Evolutionary conservation across 2,888 invertebrate species (phyloP).

Genomic region (Amorpha juglandis): DNA sequence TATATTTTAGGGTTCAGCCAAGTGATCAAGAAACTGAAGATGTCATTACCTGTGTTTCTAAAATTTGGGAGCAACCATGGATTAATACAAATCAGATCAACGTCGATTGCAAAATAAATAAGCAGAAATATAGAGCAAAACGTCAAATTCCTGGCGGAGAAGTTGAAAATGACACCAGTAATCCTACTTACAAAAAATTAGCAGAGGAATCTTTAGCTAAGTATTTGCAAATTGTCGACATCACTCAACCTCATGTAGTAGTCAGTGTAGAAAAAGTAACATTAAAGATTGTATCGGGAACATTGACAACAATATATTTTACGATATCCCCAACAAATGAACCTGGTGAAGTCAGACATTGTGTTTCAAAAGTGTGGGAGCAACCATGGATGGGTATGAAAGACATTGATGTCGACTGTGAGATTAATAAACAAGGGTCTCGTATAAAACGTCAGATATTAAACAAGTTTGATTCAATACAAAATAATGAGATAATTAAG

Average conservation of each 20-base stretch:
- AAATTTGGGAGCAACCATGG: slow-evolving; percentile 71
- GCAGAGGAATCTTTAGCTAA: slow-evolving; percentile 45
- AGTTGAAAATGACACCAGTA: slow-evolving; percentile 32
- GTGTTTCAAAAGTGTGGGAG: slow-evolving; percentile 39
- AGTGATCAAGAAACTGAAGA: slow-evolving; percentile 26
- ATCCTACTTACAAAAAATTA: slow-evolving; percentile 37
- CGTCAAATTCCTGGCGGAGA: background rate
- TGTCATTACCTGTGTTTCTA: background rate
- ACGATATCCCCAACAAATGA: slow-evolving; percentile 28
- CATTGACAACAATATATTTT: slow-evolving; percentile 39
- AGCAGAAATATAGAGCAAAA: background rate
- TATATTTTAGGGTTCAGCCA: background rate
- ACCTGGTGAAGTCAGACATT: slow-evolving; percentile 29
- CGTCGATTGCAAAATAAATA: slow-evolving; percentile 37
- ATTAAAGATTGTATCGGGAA: slow-evolving; percentile 43
- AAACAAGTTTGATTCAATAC: slow-evolving; percentile 1
- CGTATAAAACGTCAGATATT: slow-evolving; percentile 11
- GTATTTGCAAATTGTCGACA: slow-evolving; percentile 35
- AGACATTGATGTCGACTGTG: slow-evolving; percentile 39
- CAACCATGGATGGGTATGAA: slow-evolving; percentile 35
- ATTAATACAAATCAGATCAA: slow-evolving; percentile 59
- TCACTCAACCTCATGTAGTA: slow-evolving; percentile 31
- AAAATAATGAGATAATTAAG: background rate
- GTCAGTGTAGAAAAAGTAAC: slow-evolving; percentile 37
- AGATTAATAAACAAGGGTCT: background rate